Base-by-base conservation (phyloP, 2,888 invertebrate species). In the Dysmachus trigonus region DNA sequence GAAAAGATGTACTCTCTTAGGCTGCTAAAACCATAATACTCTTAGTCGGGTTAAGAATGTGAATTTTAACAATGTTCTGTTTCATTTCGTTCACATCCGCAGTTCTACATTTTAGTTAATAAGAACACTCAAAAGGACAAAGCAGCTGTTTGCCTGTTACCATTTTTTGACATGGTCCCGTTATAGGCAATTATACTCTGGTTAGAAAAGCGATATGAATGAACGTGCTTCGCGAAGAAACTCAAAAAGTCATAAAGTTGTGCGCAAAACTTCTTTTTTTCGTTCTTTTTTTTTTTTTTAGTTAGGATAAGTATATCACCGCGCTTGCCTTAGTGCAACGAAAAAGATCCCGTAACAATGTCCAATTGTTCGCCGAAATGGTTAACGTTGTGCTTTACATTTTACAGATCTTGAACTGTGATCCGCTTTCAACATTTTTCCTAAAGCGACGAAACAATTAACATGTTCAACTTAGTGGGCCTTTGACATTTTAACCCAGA, bases 321-420 rank as follows among this genome's bases (percentile, higher is more conserved):
- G 72, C 18, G 38, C 18, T 33, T 22, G 31, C 13, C 13, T 35
- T 38, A 76, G 22, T 8, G 73, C 73, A 73, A 41, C 22, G 35
- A 41, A 76, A 76, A 41, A 38, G 38, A 27, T 62, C 33, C 76
- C 76, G 76, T 33, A 76, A 76, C 41, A 76, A 76, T 76, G 76
- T 76, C 22, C 76, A 76, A 76, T 76, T 76, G 76, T 76, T 76
- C 76, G 7, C 22, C 18, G 76, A 38, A 76, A 76, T 76, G 76
- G 76, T 76, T 35, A 35, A 35, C 41, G 22, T 22, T 8, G 38
- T 76, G 76, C 76, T 76, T 38, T 38, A 76, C 76, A 38, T 38
- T 76, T 38, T 38, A 76, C 76, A 38, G n/a, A 76, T 76, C 76
- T 76, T 41, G 76, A 76, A 76, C 76, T 76, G 76, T 76, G 76